A percentile compares a stretch with the other conserved stretches of the same genome.
Conservation (phyloP, 2,888 invertebrate species). For the Arrhopalites spinosus region DNA sequence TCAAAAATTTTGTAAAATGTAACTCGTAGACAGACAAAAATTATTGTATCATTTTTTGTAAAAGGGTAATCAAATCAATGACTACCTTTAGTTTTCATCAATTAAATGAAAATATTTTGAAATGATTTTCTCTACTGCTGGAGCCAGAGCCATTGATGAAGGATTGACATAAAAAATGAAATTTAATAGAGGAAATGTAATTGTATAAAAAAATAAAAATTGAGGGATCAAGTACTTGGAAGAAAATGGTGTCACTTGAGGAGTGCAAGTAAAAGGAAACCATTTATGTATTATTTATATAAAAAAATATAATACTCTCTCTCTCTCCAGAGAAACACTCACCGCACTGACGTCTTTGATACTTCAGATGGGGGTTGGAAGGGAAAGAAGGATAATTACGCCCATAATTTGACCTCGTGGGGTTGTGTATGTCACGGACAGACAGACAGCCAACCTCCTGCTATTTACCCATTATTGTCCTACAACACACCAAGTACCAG, state of each 20-base stretch:
- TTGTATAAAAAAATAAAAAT: no score
- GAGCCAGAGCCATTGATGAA: not conserved
- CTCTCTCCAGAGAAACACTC: no score
- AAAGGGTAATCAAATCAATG: not conserved
- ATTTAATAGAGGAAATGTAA: not conserved
- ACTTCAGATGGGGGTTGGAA: conserved; percentile 37
- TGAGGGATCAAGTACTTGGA: no score
- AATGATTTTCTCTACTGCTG: not conserved
- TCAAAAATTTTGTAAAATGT: no score
- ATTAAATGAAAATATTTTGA: no score
- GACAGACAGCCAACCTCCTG: conserved; percentile 30
- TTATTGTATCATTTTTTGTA: not conserved
- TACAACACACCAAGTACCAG: not conserved
- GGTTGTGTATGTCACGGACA: conserved; percentile 42
- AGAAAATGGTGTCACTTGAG: no score
- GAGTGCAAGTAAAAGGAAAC: no score
- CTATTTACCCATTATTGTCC: not conserved
- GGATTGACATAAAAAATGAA: not conserved
- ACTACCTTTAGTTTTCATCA: no score
- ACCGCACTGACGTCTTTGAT: no score
- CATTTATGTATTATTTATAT: no score
- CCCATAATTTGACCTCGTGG: conserved; percentile 46
- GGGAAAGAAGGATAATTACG: conserved; percentile 42
- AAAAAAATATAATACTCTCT: no score
- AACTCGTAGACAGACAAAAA: no score